These are phyloP conservation scores for Trissonchulus latispiculum DNA, from an alignment of 2,888 invertebrate genomes.

Conservation along the genomic window DNA sequence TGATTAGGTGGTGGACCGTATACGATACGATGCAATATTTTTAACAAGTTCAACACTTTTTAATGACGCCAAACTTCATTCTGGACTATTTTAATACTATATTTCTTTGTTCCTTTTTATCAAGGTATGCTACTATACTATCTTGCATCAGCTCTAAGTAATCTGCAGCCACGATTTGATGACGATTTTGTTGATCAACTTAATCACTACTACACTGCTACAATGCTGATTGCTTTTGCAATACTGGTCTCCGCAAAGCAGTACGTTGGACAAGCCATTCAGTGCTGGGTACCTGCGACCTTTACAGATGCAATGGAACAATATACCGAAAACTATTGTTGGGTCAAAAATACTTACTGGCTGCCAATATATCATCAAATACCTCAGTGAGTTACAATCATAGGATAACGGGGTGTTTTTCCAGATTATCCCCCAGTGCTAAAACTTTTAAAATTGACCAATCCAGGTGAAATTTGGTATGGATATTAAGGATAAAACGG, in stretches of 20 bases:
- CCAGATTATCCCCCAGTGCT: no score
- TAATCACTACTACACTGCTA: slow-evolving; percentile 44
- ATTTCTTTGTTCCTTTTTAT: no score
- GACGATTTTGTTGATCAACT: slow-evolving; percentile 44
- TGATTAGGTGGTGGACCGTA: no score
- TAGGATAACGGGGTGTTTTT: no score
- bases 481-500: no score
- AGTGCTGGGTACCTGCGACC: slow-evolving; percentile 13
- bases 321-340: slow-evolving; percentile 10
- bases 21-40: no score
- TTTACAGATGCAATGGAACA: slow-evolving; percentile 11
- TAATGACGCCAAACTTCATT: no score
- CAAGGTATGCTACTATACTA: slow-evolving; percentile 27
- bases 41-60: no score
- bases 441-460: no score
- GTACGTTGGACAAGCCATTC: slow-evolving; percentile 12
- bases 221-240: slow-evolving; percentile 29
- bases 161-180: slow-evolving; percentile 41
- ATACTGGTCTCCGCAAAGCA: slow-evolving; percentile 5
- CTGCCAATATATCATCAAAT: background rate
- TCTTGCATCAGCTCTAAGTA: slow-evolving; percentile 42
- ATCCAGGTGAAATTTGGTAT: no score
- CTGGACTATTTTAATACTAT: no score
- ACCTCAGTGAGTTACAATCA: slow-evolving; percentile 1
- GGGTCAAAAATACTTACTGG: slow-evolving; percentile 14